Evolutionary conservation across 2,888 invertebrate genomes (phyloP).

Genomic region (Xestia c-nigrum): DNA sequence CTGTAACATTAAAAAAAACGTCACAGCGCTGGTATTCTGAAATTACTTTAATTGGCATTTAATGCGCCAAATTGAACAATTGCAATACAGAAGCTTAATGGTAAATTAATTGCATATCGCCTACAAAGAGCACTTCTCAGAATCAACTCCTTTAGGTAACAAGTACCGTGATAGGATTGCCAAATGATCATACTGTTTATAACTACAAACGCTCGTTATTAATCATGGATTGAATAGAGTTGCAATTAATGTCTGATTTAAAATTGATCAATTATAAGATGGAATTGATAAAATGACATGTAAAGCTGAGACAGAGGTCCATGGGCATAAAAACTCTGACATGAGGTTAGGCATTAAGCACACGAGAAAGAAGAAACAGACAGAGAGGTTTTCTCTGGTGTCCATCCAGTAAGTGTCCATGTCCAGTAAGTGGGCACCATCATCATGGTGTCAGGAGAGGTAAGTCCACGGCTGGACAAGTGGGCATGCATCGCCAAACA

Average conservation of each 20-base stretch:
- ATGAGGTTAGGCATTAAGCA: too few species aligned
- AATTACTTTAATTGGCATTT: not conserved
- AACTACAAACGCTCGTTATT: conserved; percentile 12
- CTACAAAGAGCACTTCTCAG: conserved; percentile 11
- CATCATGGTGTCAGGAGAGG: not conserved
- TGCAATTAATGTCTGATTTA: conserved; percentile 9
- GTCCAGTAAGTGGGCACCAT: not conserved
- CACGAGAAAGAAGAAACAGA: not conserved
- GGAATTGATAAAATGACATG: not conserved
- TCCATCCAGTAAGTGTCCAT: too few species aligned
- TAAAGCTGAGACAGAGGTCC: too few species aligned
- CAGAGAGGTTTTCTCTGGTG: not conserved
- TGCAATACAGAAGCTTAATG: conserved; percentile 36
- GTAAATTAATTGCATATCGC: conserved; percentile 44
- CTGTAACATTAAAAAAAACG: too few species aligned
- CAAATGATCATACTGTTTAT: conserved; percentile 8
- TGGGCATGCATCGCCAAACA: not conserved
- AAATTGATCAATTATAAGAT: conserved; percentile 6
- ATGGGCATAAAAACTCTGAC: too few species aligned
- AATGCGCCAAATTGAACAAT: conserved; percentile 39
- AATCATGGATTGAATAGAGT: conserved; percentile 35
- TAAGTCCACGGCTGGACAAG: not conserved
- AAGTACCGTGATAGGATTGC: conserved; percentile 28
- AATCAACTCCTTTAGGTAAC: conserved; percentile 12
- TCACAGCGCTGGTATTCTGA: too few species aligned